phyloP scores from a whole-genome alignment of 1,140 invertebrate species.

The Bombus terrestris region DNA sequence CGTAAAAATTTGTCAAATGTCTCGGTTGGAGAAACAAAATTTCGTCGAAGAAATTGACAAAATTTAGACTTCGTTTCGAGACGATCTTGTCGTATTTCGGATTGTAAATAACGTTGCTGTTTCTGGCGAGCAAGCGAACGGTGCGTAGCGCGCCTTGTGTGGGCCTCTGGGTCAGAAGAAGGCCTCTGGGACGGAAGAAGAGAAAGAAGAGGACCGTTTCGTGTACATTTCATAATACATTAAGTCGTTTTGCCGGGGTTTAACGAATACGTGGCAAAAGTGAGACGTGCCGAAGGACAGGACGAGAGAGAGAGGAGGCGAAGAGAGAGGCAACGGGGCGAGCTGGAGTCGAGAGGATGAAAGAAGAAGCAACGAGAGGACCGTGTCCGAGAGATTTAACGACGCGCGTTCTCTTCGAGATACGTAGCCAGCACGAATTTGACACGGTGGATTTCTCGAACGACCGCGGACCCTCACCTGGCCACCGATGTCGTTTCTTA shows the following conservation, averaged over 20 bases:
- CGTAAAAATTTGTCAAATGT: not conserved
- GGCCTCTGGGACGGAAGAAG: slow-evolving; percentile 4
- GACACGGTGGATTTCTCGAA: slow-evolving; percentile 70
- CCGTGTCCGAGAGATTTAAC: slow-evolving; percentile 67
- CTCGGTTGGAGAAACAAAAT: not conserved
- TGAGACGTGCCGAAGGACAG: slow-evolving; percentile 25
- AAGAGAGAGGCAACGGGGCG: not conserved
- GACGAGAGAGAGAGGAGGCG: too few relatives aligned
- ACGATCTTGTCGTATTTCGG: slow-evolving; percentile 21
- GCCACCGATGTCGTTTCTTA: slow-evolving; percentile 53
- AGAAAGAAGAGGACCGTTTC: slow-evolving; percentile 45
- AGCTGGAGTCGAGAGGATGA: slow-evolving; percentile 14
- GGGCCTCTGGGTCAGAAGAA: slow-evolving; percentile 22
- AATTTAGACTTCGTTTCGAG: not conserved
- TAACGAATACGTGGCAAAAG: slow-evolving; percentile 60
- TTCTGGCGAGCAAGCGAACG: not conserved
- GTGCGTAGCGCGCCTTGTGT: slow-evolving; percentile 52
- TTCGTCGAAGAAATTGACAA: not conserved
- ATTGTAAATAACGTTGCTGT: slow-evolving; percentile 27
- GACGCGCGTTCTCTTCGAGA: slow-evolving; percentile 57
- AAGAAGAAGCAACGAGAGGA: slow-evolving; percentile 54
- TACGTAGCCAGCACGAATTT: slow-evolving; percentile 58
- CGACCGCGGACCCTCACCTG: slow-evolving; percentile 49
- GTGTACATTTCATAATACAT: slow-evolving; percentile 69
- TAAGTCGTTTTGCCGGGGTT: slow-evolving; percentile 65